Conservation (phyloP, 2,797 vertebrate genomes). For the Arctocebus calabarensis region DNA sequence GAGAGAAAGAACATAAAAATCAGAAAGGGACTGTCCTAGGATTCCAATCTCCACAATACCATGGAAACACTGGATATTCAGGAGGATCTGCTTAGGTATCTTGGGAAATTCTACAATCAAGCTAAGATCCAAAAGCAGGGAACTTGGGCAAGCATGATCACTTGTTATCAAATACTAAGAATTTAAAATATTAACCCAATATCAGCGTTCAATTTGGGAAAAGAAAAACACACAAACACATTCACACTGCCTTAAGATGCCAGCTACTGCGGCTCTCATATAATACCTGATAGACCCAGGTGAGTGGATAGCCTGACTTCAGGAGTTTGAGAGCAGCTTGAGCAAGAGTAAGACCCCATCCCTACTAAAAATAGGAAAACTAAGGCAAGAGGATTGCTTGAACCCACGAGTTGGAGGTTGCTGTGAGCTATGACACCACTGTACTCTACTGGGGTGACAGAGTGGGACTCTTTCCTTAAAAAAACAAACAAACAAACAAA, state of each 20-base stretch:
- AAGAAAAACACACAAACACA: background rate
- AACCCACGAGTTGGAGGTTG: too few relatives aligned
- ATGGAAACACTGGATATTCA: background rate
- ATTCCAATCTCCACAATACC: background rate
- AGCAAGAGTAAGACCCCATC: too few relatives aligned
- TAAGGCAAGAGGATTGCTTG: too few relatives aligned
- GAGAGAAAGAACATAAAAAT: background rate
- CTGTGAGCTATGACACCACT: too few relatives aligned
- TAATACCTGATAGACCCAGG: too few relatives aligned
- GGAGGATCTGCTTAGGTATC: background rate
- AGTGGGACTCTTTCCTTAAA: too few relatives aligned
- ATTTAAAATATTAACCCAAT: constrained; percentile 54
- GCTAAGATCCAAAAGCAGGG: background rate
- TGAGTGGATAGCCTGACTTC: too few relatives aligned
- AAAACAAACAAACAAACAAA: too few relatives aligned
- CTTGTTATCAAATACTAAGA: background rate
- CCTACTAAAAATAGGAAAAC: too few relatives aligned
- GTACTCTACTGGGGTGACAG: too few relatives aligned
- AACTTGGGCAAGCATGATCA: background rate
- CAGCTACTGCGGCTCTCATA: too few relatives aligned
- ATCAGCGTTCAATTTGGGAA: background rate
- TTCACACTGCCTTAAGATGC: background rate
- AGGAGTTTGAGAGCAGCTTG: too few relatives aligned
- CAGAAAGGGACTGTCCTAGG: background rate
- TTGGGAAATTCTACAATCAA: background rate